phyloP scores from a whole-genome alignment of 2,797 vertebrate genomes.

The Phyllotis vaccarum region DNA sequence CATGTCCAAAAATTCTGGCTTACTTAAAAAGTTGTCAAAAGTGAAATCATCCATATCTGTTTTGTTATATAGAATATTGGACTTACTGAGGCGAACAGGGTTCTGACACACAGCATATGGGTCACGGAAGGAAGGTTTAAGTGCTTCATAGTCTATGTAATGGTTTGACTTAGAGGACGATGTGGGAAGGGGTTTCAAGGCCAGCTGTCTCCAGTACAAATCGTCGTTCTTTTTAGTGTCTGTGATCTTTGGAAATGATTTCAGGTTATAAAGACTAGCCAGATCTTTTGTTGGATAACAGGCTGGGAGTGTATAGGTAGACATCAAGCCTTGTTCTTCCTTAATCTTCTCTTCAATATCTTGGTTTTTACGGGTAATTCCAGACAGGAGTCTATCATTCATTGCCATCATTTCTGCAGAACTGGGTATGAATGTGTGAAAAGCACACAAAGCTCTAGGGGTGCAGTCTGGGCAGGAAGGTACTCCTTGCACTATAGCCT shows the following conservation, averaged over 20 bases:
- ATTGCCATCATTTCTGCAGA: conserved; percentile 57
- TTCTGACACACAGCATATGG: conserved; percentile 68
- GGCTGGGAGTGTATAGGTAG: background rate
- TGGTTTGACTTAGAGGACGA: conserved; percentile 58
- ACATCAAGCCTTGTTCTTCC: conserved; percentile 57
- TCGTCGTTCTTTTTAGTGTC: conserved; percentile 80
- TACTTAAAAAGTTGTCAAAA: conserved; percentile 49
- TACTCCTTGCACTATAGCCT: conserved; percentile 42
- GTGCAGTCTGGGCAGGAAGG: conserved; percentile 66
- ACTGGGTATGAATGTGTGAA: conserved; percentile 51
- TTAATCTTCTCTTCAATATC: conserved; percentile 73
- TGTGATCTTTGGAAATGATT: conserved; percentile 80
- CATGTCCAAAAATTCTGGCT: conserved; percentile 48
- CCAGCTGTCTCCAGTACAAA: conserved; percentile 78
- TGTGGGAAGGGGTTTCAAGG: conserved; percentile 53
- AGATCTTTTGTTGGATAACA: conserved; percentile 52
- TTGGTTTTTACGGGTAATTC: conserved; percentile 40
- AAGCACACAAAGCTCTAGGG: conserved; percentile 59
- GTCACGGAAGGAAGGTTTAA: conserved; percentile 65
- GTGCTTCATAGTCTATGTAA: conserved; percentile 73
- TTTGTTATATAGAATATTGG: conserved; percentile 35
- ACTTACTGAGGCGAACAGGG: conserved; percentile 64
- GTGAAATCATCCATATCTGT: background rate
- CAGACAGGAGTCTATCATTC: conserved; percentile 23
- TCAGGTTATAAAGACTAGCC: conserved; percentile 46